Percentiles rank a stretch among this genome's conserved stretches.
These are phyloP conservation scores for Myoxocephalus aenaeus DNA, from an alignment of 2,797 vertebrate species.

Conservation along the genomic window DNA sequence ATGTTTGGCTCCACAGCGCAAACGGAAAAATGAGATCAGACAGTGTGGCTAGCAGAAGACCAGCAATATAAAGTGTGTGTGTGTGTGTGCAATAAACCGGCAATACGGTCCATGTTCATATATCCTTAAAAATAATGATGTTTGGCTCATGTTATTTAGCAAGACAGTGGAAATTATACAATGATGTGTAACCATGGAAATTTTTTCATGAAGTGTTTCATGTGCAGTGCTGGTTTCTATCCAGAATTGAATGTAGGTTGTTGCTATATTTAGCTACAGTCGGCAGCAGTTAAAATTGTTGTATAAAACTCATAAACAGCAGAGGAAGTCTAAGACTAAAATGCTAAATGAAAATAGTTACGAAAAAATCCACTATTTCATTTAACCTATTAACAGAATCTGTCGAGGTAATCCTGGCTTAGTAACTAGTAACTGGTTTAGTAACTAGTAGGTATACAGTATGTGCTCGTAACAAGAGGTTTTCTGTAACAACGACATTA, in stretches of 20 bases:
- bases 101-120: background rate
- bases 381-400: background rate
- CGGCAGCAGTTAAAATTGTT: background rate
- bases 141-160: constrained; percentile 2
- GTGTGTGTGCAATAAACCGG: constrained; percentile 20
- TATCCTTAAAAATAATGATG: constrained; percentile 28
- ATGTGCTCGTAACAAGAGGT: background rate
- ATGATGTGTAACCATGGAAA: background rate
- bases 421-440: background rate
- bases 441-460: background rate
- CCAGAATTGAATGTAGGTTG: background rate
- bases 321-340: background rate
- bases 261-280: background rate
- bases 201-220: background rate
- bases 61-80: constrained; percentile 25
- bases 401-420: background rate
- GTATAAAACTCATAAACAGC: background rate
- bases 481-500: background rate
- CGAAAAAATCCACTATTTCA: background rate
- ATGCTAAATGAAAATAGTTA: background rate
- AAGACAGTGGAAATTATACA: background rate
- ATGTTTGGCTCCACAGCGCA: constrained; percentile 47
- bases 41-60: constrained; percentile 18
- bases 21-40: constrained; percentile 27
- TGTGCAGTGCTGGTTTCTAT: background rate